Evolutionary conservation across 92 coral and sea anemone genomes (phyloP).

Genomic region (Porites evermanni): DNA sequence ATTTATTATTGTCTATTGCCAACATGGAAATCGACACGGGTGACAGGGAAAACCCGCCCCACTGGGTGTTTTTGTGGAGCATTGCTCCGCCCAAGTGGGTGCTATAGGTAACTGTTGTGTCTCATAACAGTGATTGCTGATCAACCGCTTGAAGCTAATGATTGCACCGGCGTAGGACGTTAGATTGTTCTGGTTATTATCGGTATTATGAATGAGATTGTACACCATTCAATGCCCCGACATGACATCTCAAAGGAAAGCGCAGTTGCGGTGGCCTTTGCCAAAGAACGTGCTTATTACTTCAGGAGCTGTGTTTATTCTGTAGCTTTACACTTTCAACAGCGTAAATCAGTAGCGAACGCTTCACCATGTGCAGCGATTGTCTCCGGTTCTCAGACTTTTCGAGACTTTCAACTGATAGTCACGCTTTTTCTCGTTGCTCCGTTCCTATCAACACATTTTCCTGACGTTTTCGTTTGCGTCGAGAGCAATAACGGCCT

Average conservation of each 20-base stretch:
- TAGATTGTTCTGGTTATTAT: conserved; percentile 74
- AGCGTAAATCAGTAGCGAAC: conserved; percentile 32
- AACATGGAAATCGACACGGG: conserved; percentile 96
- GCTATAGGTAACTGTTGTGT: conserved; percentile 84
- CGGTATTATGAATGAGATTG: conserved; percentile 83
- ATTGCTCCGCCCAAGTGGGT: conserved; percentile 99
- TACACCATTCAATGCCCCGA: conserved; percentile 78
- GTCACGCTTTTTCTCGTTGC: neutral
- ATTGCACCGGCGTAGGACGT: conserved; percentile 86
- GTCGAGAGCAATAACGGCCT: neutral
- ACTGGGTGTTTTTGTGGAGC: conserved; percentile 94
- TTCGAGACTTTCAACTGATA: neutral
- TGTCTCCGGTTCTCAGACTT: conserved; percentile 13
- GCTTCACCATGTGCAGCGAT: conserved; percentile 24
- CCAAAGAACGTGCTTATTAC: conserved; percentile 67
- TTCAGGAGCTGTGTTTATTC: conserved; percentile 73
- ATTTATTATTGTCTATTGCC: conserved; percentile 99
- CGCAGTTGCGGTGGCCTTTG: conserved; percentile 90
- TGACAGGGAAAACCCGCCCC: conserved; percentile 99
- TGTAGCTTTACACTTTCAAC: conserved; percentile 63
- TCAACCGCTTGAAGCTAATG: conserved; percentile 79
- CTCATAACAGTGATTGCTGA: conserved; percentile 81
- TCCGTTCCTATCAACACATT: conserved; percentile 7
- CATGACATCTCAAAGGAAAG: conserved; percentile 92
- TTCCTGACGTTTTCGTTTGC: neutral